These are phyloP conservation scores for Hyperoplus immaculatus DNA, from an alignment of 2,797 vertebrate species.

Conservation along the genomic window DNA sequence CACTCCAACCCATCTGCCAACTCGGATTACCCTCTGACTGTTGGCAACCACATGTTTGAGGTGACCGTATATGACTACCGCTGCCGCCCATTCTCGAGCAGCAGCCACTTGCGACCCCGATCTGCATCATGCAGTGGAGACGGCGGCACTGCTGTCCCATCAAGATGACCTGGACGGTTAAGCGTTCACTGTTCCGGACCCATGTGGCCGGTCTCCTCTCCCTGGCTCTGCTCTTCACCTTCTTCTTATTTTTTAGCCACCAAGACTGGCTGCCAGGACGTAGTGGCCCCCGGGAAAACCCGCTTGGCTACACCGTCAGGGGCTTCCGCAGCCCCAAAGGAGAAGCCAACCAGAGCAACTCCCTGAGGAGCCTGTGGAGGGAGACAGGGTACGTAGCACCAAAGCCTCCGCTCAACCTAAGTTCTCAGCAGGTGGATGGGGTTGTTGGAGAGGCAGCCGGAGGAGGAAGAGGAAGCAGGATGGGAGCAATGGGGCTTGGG, in stretches of 20 bases:
- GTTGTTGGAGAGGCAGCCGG: conserved; percentile 81
- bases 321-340: conserved; percentile 91
- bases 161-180: conserved; percentile 97
- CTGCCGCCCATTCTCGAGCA: conserved; percentile 75
- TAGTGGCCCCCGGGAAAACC: conserved; percentile 92
- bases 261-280: conserved; percentile 94
- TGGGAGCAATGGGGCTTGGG: conserved; percentile 89
- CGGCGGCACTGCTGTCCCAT: conserved; percentile 95
- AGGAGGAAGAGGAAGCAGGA: conserved; percentile 76
- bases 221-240: conserved; percentile 92
- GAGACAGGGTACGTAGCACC: conserved; percentile 87
- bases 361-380: conserved; percentile 89
- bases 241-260: conserved; percentile 94
- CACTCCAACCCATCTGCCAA: conserved; percentile 70
- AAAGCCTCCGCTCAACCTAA: conserved; percentile 89
- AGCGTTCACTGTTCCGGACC: conserved; percentile 94
- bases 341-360: conserved; percentile 92
- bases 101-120: conserved; percentile 60
- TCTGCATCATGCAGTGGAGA: conserved; percentile 98
- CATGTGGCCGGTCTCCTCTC: conserved; percentile 93
- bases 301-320: conserved; percentile 92
- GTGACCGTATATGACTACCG: conserved; percentile 76
- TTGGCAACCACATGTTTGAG: conserved; percentile 85
- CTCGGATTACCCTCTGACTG: conserved; percentile 76
- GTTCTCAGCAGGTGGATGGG: conserved; percentile 88